Evolutionary conservation across 2,113 vertebrate genomes (phyloP), one percentile per base, ranked within the genome.

Genomic region (Cygnus buccinator): DNA sequence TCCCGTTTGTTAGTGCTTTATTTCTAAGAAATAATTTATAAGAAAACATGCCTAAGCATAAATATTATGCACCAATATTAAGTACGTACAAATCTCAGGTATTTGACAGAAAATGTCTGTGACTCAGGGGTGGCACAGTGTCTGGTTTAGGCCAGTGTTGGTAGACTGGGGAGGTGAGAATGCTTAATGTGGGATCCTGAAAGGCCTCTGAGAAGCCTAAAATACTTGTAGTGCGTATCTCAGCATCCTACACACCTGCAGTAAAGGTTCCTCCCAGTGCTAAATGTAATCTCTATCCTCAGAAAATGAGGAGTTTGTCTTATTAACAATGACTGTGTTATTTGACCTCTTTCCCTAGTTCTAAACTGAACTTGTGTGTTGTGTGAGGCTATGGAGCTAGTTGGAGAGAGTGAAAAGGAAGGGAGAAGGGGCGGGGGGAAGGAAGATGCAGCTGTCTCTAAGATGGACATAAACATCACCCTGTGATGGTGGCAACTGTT

Each of bases 1-100:
- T 97, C 79, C 58, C 72, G 31, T 96, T 97, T 97, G 71, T 84
- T 82, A 85, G 44, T 46, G 41, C 48, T 82, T 79, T 46, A 71
- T 85, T 89, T 83, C 55, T 80, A 37, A 48, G 90, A 92, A 86
- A 66, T 63, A 77, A 87, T 83, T 82, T 90, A 70, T 84, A 96
- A 81, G 90, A 90, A 91, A 84, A 92, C 88, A 96, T 57, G 82
- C 28, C 78, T 94, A 91, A 94, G 58, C 50, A 52, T 66, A 90
- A 87, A 9, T 58, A 79, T 52, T 89, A 84, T 12, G 25, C 20
- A 22, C 46, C 46, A 85, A 7, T 55, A 77, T 52, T 89, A 84
- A 10, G 25, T 73, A 74, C 19, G 18, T 72, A 73, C 84, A 70
- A 50, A 84, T 86, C 55, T 66, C 50, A 44, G 31, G 55, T 46